Evolutionary conservation across 2,888 invertebrate species (phyloP), one percentile per base, ranked within the genome.

Genomic region (Hoplodrina blanda): DNA sequence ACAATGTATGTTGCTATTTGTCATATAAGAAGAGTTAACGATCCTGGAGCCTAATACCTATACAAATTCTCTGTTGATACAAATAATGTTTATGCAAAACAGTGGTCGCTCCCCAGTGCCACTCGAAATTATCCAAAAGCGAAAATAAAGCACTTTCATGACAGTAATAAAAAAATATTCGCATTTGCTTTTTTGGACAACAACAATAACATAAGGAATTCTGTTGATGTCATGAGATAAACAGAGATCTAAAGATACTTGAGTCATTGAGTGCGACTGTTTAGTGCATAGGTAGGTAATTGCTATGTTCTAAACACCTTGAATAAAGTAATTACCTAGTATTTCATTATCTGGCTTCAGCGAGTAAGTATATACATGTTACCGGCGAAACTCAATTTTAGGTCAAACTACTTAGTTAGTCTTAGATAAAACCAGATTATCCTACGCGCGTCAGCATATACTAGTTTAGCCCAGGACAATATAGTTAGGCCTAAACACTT

Each of bases 41-140:
- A 61, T 50, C 41, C 52, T 37, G 17, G 1, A 4, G 13, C 54
- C 5, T 37, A 37, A 37, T 37, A n/a, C n/a, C n/a, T n/a, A 13
- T 33, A 33, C 30, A 66, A 62, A 60, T 37, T 17, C 10, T 57
- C 44, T 61, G 66, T 33, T 44, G 37, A 53, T 50, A 60, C 37
- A 60, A 68, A 64, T 62, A 19, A 25, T 54, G 64, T 73, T 50
- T 4, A 46, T 61, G 37, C 44, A 63, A 80, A 77, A 52, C 60
- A 63, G 54, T 73, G 30, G 57, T 33, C 25, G 52, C 52, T 60
- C n/a, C 41, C 11, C 37, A 25, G 46, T 30, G 25, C n/a, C 44
- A 41, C 25, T 66, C 63, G n/a, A 63, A 54, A 76, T 63, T 61
- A 70, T 63, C 50, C 33, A 67, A 70, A 65, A 25, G 53, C 62